These are phyloP conservation scores for Gorsachius magnificus DNA, from an alignment of 2,797 vertebrate species.

Conservation along the genomic window DNA sequence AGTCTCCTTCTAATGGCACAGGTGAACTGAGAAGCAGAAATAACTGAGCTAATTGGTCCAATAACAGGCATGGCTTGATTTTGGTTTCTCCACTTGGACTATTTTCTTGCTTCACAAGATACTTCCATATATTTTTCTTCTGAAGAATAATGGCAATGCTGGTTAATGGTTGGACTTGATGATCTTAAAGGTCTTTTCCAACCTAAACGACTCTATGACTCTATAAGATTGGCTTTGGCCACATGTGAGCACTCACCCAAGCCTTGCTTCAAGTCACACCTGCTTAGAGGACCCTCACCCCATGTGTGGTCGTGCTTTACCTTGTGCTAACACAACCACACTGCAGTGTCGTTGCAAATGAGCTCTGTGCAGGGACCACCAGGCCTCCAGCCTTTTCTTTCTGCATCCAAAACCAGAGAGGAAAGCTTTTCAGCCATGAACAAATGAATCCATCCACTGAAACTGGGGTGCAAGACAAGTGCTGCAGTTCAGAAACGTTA, in stretches of 20 bases:
- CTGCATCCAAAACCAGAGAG: neutral
- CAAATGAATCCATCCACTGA: neutral
- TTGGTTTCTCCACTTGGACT: neutral
- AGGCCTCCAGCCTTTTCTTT: neutral
- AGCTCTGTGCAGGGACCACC: neutral
- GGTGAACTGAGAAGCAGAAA: neutral
- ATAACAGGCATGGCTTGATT: neutral
- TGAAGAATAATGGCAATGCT: neutral
- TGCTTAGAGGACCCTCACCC: neutral
- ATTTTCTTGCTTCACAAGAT: neutral
- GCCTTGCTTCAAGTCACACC: neutral
- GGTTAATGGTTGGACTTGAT: too few species aligned
- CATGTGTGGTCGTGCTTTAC: rapidly evolving
- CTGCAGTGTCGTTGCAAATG: rapidly evolving
- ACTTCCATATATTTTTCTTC: neutral
- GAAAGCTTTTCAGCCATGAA: neutral
- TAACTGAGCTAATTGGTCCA: neutral
- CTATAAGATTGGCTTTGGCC: neutral
- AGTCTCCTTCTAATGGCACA: neutral
- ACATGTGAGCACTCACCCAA: neutral
- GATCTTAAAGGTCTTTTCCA: too few species aligned
- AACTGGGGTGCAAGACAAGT: neutral
- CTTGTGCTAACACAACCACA: rapidly evolving
- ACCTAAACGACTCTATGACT: too few species aligned
- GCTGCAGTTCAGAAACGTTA: rapidly evolving